Evolutionary conservation across 2,888 invertebrate genomes (phyloP).

Genomic region (Cheilosia vernalis): DNA sequence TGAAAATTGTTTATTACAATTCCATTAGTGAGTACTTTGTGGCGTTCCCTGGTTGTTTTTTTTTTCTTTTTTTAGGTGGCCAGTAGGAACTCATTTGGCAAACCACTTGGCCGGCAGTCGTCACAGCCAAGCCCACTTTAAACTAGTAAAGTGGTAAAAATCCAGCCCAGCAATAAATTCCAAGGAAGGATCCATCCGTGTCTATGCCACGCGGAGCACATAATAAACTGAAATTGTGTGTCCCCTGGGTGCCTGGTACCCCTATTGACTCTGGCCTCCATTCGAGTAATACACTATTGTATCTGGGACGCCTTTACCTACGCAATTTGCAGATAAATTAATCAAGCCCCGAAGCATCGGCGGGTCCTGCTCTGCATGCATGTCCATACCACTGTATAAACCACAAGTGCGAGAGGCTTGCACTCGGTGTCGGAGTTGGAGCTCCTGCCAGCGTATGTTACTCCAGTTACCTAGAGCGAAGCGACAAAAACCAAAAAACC

Average conservation of each 20-base stretch:
- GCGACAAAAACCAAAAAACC: constrained; percentile 52
- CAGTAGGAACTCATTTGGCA: constrained; percentile 47
- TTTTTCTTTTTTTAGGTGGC: constrained; percentile 23
- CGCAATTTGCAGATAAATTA: constrained; percentile 74
- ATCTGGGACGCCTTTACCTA: constrained; percentile 65
- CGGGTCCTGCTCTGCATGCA: constrained; percentile 6
- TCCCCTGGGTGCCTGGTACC: constrained; percentile 7
- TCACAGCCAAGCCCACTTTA: constrained; percentile 60
- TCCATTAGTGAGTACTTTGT: constrained; percentile 57
- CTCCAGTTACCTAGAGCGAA: constrained; percentile 68
- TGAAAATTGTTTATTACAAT: constrained; percentile 64
- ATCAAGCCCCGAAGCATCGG: constrained; percentile 64
- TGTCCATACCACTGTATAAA: constrained; percentile 18
- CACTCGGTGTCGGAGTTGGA: constrained; percentile 26
- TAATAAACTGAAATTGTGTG: constrained; percentile 51
- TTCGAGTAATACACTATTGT: constrained; percentile 27
- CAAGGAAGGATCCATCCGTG: constrained; percentile 56
- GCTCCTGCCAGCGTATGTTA: constrained; percentile 61
- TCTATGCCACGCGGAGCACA: constrained; percentile 32
- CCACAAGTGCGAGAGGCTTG: not conserved
- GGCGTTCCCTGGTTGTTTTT: constrained; percentile 23
- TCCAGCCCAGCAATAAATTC: constrained; percentile 47
- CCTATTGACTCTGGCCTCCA: constrained; percentile 26
- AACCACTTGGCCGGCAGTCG: constrained; percentile 28
- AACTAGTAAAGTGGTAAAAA: constrained; percentile 50